Conservation (phyloP, 2,113 vertebrate species). For the Narcine bancroftii region DNA sequence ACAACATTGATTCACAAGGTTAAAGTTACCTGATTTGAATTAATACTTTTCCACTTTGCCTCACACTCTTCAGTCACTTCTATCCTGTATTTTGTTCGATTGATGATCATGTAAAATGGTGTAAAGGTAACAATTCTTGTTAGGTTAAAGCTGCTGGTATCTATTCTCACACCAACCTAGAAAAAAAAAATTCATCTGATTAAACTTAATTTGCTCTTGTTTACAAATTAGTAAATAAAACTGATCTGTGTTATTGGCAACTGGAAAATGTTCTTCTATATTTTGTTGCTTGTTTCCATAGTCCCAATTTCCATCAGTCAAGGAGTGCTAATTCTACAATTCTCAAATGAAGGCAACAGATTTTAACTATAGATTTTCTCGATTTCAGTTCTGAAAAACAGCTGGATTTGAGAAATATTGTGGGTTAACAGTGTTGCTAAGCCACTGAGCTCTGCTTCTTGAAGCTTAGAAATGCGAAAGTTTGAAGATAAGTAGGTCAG, state of each 20-base stretch:
- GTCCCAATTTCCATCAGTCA: background rate
- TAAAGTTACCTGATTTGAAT: slow-evolving; percentile 68
- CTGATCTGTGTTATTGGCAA: background rate
- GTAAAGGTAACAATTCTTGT: slow-evolving; percentile 93
- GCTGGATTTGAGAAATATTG: background rate
- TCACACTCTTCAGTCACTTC: slow-evolving; percentile 71
- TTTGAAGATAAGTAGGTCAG: too few species aligned
- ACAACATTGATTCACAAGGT: background rate
- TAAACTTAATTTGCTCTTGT: background rate
- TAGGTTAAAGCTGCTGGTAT: slow-evolving; percentile 87
- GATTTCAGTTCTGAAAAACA: background rate
- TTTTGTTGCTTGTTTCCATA: background rate
- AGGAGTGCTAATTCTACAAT: background rate
- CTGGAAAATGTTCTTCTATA: background rate
- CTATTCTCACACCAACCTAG: slow-evolving; percentile 89
- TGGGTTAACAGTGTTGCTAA: background rate
- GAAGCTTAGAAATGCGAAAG: background rate
- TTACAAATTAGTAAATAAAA: background rate
- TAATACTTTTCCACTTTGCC: slow-evolving; percentile 71
- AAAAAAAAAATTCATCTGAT: background rate
- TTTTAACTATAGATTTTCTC: background rate
- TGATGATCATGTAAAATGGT: slow-evolving; percentile 88
- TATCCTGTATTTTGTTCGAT: slow-evolving; percentile 76
- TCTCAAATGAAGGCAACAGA: background rate
- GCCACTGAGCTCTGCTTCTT: background rate